Evolutionary conservation across 2,888 invertebrate species (phyloP), one percentile per base, ranked within the genome.

Genomic region (Caenorhabditis sp.): DNA sequence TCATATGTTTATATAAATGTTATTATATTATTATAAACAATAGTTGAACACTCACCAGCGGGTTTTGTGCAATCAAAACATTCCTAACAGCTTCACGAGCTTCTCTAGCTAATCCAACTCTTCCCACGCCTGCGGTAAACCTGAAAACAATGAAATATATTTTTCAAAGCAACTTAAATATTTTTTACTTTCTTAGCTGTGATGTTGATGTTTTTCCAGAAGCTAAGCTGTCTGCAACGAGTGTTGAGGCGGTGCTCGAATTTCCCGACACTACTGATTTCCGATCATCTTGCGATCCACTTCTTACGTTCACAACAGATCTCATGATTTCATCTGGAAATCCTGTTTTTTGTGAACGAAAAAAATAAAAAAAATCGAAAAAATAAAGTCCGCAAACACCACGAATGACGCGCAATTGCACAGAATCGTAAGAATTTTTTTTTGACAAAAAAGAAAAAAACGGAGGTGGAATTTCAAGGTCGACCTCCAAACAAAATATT

Each of bases 41-140:
- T 6, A 19, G 5, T 14, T 58, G 4, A 12, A 8, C n/a, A 54
- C 66, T 27, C 23, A 85, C 82, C 68, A 76, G 49, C n/a, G 84
- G 84, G 74, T 83, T 86, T 51, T 78, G 82, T 36, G 80, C 77
- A 24, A 81, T 78, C 19, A 86, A 71, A 4, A 81, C 82, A 50
- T 79, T 83, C 37, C 82, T 63, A 5, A 85, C 85, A 5, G 86
- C 85, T 72, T 87, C 86, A 24, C 86, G 69, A 8, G 83, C 83
- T 54, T 86, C 85, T 50, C 83, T 58, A 6, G 86, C 86, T 58
- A 84, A 62, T n/a, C 86, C 86, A 1, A 82, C 81, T 49, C 79
- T 76, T 17, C 86, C 84, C 17, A 86, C 84, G 4, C 81, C 83
- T 2, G 85, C 83, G 6, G 85, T 85, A 62, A 86, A 86, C 64